Base-by-base conservation (phyloP, 2,113 vertebrate genomes). In the Oncorhynchus tshawytscha region DNA sequence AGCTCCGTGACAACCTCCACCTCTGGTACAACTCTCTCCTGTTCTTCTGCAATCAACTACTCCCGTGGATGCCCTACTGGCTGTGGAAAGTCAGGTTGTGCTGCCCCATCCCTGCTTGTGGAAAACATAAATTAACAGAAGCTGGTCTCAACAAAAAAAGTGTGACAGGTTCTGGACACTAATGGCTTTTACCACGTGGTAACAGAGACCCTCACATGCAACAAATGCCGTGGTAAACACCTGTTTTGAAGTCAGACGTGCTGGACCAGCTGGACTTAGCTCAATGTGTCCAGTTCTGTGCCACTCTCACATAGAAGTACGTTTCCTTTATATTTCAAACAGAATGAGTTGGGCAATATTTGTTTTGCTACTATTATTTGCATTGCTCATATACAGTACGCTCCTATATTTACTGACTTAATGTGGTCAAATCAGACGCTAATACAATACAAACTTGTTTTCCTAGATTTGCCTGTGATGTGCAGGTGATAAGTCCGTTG, bases 391-490 rank as follows among this genome's bases (percentile, higher is more conserved):
- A 45, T 45, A 45, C 39, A 1, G 39, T 45, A 45, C 11, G 39
- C 39, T 45, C 39, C 39, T 11, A 45, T 45, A 45, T 11, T 45
- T 45, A 45, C 39, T 45, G 39, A 45, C 39, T 45, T 45, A 11
- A 45, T 18, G 57, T 5, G n/a, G n/a, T 60, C 5, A 22, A 60
- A 60, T 18, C 5, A 60, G 18, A 20, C 8, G 4, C 6, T 60
- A 9, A 60, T 20, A 60, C 57, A 20, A 60, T 20, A 20, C 57
- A 6, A n/a, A 20, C 57, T n/a, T 60, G 15, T 60, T 59, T 60
- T 60, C 31, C 15, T 39, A 68, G 76, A 29, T 78, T 16, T 48
- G 71, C 64, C 0, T 78, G 76, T 73, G 76, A 78, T 24, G 22
- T 78, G 1, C n/a, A 22, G 22, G 70, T 78, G 11, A 68, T 68